A percentile compares a stretch with the other conserved stretches of the same genome.
Conservation (phyloP, 1,140 invertebrate species). For the Euschistus heros region DNA sequence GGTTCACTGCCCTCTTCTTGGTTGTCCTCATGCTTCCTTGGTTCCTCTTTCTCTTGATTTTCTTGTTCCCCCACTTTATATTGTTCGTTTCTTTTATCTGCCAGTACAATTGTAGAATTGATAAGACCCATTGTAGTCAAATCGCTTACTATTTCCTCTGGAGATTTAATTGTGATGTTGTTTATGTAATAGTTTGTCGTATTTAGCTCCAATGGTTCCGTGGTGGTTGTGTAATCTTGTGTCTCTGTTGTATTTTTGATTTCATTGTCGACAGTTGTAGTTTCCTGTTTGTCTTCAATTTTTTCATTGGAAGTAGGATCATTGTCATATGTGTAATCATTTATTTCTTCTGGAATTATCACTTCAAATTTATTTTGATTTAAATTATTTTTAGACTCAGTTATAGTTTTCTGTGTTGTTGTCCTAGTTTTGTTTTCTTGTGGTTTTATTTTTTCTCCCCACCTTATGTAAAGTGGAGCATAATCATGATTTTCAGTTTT, state of each 20-base stretch:
- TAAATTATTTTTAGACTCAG: not conserved
- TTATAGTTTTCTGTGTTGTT: constrained; percentile 10
- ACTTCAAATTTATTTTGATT: not conserved
- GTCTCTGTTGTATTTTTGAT: constrained; percentile 3
- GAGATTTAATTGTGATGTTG: constrained; percentile 17
- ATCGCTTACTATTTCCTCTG: constrained; percentile 23
- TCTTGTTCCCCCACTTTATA: not conserved
- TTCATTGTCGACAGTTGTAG: not conserved
- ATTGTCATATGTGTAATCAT: not conserved
- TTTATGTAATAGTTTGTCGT: not conserved
- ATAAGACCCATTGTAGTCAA: constrained; percentile 18
- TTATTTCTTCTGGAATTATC: constrained; percentile 2
- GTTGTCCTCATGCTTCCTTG: not conserved
- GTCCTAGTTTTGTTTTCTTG: constrained; percentile 1
- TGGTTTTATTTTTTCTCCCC: constrained; percentile 25
- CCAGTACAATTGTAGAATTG: not conserved
- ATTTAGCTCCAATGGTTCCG: not conserved
- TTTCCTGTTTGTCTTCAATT: constrained; percentile 6
- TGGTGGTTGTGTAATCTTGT: not conserved
- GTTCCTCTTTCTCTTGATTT: not conserved
- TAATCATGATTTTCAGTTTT: constrained; percentile 16
- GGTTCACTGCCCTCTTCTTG: constrained; percentile 20
- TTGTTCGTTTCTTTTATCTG: constrained; percentile 1
- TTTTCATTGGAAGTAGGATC: not conserved
- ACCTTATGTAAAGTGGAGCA: constrained; percentile 17